These are phyloP conservation scores for Tribolium madens DNA, from an alignment of 1,140 invertebrate genomes.

Conservation along the genomic window DNA sequence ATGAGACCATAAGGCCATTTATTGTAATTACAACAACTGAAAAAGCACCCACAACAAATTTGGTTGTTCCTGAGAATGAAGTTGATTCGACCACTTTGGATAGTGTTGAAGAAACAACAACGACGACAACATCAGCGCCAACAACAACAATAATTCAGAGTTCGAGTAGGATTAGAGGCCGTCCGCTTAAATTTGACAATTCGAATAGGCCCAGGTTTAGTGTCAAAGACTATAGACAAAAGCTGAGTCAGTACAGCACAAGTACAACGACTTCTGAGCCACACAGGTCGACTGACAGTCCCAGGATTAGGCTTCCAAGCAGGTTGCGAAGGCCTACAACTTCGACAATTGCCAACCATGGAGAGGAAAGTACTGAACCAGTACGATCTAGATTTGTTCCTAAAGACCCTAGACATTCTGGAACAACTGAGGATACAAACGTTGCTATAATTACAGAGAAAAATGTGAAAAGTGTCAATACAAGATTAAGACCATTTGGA, in stretches of 20 bases:
- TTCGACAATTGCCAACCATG: constrained; percentile 23
- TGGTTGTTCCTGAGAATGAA: constrained; percentile 58
- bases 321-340: constrained; percentile 33
- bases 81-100: constrained; percentile 51
- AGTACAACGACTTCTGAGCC: constrained; percentile 65
- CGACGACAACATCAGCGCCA: constrained; percentile 60
- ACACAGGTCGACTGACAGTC: neutral
- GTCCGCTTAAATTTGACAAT: constrained; percentile 60
- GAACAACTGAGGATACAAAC: constrained; percentile 42
- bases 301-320: constrained; percentile 15
- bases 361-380: constrained; percentile 52
- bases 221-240: constrained; percentile 71
- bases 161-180: constrained; percentile 60
- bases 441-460: constrained; percentile 54
- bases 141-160: constrained; percentile 61
- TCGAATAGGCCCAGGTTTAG: constrained; percentile 70
- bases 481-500: constrained; percentile 62
- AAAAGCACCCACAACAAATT: constrained; percentile 9
- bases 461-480: constrained; percentile 58
- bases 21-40: constrained; percentile 14
- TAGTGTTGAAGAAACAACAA: constrained; percentile 31
- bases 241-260: constrained; percentile 66
- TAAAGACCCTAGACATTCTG: constrained; percentile 59
- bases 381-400: constrained; percentile 63
- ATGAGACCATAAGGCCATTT: constrained; percentile 7